Percentiles rank a stretch among this genome's conserved stretches.
These are phyloP conservation scores for Mastacembelus armatus DNA, from an alignment of 2,797 vertebrate species.

Conservation along the genomic window DNA sequence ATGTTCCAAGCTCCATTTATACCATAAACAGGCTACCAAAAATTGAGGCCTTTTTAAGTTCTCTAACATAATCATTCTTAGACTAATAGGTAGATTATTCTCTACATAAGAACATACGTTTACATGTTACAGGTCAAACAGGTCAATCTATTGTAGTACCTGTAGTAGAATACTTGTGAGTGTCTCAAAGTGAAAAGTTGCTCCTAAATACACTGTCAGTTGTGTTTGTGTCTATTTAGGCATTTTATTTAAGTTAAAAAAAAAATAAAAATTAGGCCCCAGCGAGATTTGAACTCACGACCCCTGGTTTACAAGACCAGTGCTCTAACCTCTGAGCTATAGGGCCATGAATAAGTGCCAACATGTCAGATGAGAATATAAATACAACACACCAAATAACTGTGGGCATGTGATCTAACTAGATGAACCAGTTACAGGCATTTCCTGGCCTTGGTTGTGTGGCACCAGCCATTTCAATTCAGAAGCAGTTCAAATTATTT, in stretches of 20 bases:
- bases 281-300: conserved; percentile 65
- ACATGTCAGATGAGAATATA: fast-evolving
- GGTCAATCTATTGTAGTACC: too few relatives aligned
- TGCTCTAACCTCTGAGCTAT: conserved; percentile 75
- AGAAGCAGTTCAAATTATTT: background rate
- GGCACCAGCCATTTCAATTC: background rate
- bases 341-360: fast-evolving
- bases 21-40: background rate
- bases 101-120: background rate
- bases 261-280: conserved; percentile 8
- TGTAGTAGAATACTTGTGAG: background rate
- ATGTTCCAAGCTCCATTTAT: background rate
- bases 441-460: background rate
- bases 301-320: conserved; percentile 71
- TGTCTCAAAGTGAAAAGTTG: too few relatives aligned
- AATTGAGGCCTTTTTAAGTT: background rate
- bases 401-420: fast-evolving
- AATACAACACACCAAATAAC: background rate
- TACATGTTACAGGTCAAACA: background rate
- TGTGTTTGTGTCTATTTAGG: background rate
- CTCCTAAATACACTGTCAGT: fast-evolving
- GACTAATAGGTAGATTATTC: background rate
- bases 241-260: fast-evolving
- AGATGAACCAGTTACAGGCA: conserved; percentile 14
- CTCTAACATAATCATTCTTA: background rate